Base-by-base conservation (phyloP, 2,888 invertebrate species). In the Acanthacorydalis orientalis region DNA sequence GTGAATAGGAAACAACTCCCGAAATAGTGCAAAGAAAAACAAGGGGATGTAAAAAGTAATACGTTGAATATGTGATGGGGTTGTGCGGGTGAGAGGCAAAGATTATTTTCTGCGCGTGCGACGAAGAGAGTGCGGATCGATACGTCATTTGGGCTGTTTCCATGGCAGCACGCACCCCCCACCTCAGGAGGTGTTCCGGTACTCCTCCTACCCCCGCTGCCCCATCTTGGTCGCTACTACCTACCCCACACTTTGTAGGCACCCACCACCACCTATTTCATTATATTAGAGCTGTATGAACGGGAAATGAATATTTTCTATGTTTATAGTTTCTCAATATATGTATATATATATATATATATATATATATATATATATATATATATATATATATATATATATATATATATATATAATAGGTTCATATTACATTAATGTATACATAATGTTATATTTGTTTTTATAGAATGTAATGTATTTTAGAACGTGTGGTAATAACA, bases 131-230 rank as follows among this genome's bases (percentile, higher is more conserved):
- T 62, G 65, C 56, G 60, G 65, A 68, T 68, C 68, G 67, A 68
- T 68, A 67, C 67, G 64, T 68, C 67, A 68, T 68, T 68, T 68
- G 66, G 65, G 64, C 66, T 67, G 67, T 68, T 67, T 64, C 68
- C 67, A 68, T 68, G 67, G 67, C 61, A 68, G 65, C 68, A 65
- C 62, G 64, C 43, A 43, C 44, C 48, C 34, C 15, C 14, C 15
- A 31, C 23, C 12, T 31, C 35, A 14, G 31, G 14, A 32, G 14
- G 14, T 31, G 33, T 32, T 31, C 11, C 14, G 12, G 43, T 12
- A 8, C 16, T 16, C 39, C 39, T 14, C 16, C 15, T 39, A 39
- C 39, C 39, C 16, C 39, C 39, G 15, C 16, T 7, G 16, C 23
- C 23, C 39, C 39, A 63, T 61, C 61, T 61, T 58, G 59, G 58